These are phyloP conservation scores for Saimiri boliviensis DNA, from an alignment of 2,113 vertebrate species.

Conservation along the genomic window DNA sequence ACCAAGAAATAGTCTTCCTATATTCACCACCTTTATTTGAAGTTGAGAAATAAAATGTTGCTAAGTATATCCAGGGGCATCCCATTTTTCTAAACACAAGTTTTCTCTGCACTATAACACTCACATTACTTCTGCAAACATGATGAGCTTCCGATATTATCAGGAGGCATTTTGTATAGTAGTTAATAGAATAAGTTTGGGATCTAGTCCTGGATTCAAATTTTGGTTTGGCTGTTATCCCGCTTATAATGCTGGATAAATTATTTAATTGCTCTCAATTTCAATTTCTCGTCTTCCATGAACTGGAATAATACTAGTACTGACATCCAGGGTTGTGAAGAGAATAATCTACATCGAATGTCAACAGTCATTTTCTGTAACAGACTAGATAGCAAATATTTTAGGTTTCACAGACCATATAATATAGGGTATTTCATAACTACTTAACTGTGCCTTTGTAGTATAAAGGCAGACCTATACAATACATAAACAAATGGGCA, in stretches of 20 bases:
- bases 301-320: background rate
- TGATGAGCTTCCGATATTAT: background rate
- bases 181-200: background rate
- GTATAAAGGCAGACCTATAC: background rate
- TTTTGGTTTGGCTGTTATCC: background rate
- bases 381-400: background rate
- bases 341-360: background rate
- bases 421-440: background rate
- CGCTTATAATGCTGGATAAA: background rate
- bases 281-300: background rate
- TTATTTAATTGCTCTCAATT: background rate
- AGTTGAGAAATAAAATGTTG: conserved; percentile 4
- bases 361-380: conserved; percentile 9
- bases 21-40: background rate
- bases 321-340: background rate
- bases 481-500: background rate
- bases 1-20: background rate
- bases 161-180: background rate
- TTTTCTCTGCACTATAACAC: background rate
- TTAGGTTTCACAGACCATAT: background rate
- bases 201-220: conserved; percentile 17
- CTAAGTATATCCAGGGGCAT: background rate
- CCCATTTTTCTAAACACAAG: background rate
- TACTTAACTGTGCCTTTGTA: background rate
- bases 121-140: background rate